These are phyloP conservation scores for Colletes latitarsis DNA, from an alignment of 1,140 invertebrate genomes.

Conservation along the genomic window DNA sequence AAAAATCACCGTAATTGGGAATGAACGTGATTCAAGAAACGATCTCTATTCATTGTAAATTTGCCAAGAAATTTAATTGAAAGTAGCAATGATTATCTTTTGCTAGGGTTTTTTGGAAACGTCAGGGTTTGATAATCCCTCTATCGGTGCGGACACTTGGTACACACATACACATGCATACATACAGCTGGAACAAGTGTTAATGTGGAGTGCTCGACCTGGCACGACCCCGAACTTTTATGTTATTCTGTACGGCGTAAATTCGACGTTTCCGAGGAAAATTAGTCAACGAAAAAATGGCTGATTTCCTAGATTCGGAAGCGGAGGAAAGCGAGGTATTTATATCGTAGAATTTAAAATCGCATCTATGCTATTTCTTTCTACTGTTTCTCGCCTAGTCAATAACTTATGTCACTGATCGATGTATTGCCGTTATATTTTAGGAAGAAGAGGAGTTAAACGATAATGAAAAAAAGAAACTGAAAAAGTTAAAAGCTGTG, in stretches of 20 bases:
- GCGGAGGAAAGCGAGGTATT: constrained; percentile 90
- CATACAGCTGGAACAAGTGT: constrained; percentile 5
- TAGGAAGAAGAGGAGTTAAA: constrained; percentile 13
- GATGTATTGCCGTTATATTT: neutral
- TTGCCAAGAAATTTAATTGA: no score
- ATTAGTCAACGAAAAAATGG: constrained; percentile 27
- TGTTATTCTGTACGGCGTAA: neutral
- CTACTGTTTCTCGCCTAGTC: neutral
- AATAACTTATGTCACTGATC: neutral
- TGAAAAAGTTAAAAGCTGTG: constrained; percentile 24
- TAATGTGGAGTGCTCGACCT: neutral
- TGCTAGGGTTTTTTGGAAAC: neutral
- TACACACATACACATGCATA: neutral
- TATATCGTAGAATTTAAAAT: neutral
- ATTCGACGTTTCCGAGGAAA: neutral
- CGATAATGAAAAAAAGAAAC: constrained; percentile 27
- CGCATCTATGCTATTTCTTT: no score
- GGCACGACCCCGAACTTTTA: neutral
- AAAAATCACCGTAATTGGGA: no score
- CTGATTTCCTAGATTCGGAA: constrained; percentile 90
- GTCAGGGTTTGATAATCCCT: neutral
- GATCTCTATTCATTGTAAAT: no score
- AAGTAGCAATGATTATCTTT: neutral
- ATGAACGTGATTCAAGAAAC: no score
- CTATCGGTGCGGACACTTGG: neutral